phyloP scores from a whole-genome alignment of 2,113 vertebrate species.

The Amazona vittata region DNA sequence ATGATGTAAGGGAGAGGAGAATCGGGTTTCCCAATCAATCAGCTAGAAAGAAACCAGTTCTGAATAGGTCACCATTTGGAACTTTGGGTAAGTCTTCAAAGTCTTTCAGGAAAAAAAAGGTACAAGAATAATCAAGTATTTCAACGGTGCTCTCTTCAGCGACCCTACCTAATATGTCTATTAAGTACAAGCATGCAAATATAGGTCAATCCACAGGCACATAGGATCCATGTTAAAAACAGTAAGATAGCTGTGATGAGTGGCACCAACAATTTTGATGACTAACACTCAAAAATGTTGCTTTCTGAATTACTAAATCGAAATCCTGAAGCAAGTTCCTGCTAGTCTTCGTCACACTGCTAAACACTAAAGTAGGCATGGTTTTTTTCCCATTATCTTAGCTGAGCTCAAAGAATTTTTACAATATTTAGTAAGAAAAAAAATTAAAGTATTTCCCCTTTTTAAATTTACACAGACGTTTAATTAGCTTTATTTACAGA shows the following conservation, averaged over 20 bases:
- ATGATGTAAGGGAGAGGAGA: slow-evolving; percentile 22
- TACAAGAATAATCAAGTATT: slow-evolving; percentile 63
- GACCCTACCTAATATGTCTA: slow-evolving; percentile 78
- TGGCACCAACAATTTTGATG: slow-evolving; percentile 76
- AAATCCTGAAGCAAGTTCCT: slow-evolving; percentile 81
- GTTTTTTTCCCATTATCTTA: slow-evolving; percentile 77
- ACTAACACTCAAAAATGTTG: slow-evolving; percentile 75
- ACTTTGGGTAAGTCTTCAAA: slow-evolving; percentile 66
- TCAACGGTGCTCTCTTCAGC: slow-evolving; percentile 78
- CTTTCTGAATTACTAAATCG: slow-evolving; percentile 76
- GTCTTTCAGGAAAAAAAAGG: slow-evolving; percentile 55
- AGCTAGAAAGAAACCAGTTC: slow-evolving; percentile 63
- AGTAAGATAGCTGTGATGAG: slow-evolving; percentile 79
- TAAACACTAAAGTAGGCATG: slow-evolving; percentile 80
- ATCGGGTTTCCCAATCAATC: slow-evolving; percentile 35
- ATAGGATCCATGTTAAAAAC: slow-evolving; percentile 80
- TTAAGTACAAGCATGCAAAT: slow-evolving; percentile 85
- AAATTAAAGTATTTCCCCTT: slow-evolving; percentile 90
- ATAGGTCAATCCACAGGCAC: slow-evolving; percentile 83
- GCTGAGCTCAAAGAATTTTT: slow-evolving; percentile 86
- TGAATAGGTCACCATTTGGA: slow-evolving; percentile 74
- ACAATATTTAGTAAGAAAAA: slow-evolving; percentile 89
- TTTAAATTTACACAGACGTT: slow-evolving; percentile 94
- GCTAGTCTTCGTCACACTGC: slow-evolving; percentile 78
- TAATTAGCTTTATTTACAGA: slow-evolving; percentile 98